phyloP scores from a whole-genome alignment of 2,888 invertebrate genomes.

The Andrena trimmerana region DNA sequence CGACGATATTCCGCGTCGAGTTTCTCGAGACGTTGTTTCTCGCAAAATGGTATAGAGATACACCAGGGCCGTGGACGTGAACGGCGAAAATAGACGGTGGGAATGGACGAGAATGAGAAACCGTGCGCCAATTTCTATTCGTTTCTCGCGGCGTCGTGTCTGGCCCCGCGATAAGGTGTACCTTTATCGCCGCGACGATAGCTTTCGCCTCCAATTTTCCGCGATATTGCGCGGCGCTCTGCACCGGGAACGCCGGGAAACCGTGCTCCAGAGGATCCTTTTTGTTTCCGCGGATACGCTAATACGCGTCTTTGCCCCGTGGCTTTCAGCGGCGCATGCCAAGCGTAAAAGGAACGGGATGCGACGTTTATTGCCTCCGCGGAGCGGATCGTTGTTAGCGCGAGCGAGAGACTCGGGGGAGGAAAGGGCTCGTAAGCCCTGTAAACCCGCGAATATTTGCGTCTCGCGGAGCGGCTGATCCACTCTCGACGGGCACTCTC shows the following conservation, averaged over 20 bases:
- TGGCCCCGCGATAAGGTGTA: conserved; percentile 10
- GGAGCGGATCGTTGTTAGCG: conserved; percentile 20
- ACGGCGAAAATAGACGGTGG: not conserved
- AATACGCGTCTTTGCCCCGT: conserved; percentile 30
- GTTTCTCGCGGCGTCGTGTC: not conserved
- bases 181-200: conserved; percentile 38
- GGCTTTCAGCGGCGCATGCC: conserved; percentile 6
- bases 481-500: conserved; percentile 35
- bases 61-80: not conserved
- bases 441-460: conserved; percentile 40
- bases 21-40: too few species aligned
- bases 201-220: conserved; percentile 43
- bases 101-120: conserved; percentile 14
- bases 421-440: not conserved
- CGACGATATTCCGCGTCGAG: not conserved
- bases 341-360: conserved; percentile 19
- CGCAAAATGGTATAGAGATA: not conserved
- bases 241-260: conserved; percentile 7
- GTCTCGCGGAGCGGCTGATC: conserved; percentile 35
- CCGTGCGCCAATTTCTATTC: conserved; percentile 9
- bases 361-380: conserved; percentile 55
- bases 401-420: not conserved
- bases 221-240: conserved; percentile 21
- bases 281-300: conserved; percentile 36
- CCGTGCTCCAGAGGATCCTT: conserved; percentile 13